phyloP scores from a whole-genome alignment of 1,140 invertebrate genomes.

The Drosophila grimshawi region DNA sequence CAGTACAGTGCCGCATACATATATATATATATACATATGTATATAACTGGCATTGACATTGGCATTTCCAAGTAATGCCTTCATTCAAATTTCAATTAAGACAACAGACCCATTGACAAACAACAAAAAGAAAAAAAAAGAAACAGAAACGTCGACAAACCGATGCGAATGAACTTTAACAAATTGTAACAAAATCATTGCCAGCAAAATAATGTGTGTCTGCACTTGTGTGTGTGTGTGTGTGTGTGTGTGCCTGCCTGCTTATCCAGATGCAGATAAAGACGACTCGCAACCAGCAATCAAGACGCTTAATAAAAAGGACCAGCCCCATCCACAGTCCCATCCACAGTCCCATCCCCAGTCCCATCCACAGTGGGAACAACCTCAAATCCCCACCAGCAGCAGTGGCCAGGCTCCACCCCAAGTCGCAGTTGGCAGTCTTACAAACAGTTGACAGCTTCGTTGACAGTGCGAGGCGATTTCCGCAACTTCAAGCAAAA shows the following conservation, averaged over 20 bases:
- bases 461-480: slow-evolving; percentile 1
- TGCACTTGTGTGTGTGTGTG: background rate
- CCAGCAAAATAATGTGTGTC: slow-evolving; percentile 9
- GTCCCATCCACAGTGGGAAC: background rate
- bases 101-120: slow-evolving; percentile 1
- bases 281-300: slow-evolving; percentile 35
- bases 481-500: slow-evolving; percentile 8
- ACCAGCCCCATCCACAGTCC: background rate
- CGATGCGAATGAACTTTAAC: slow-evolving; percentile 30
- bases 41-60: slow-evolving; percentile 4
- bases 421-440: no score
- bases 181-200: slow-evolving; percentile 24
- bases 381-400: no score
- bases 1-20: slow-evolving; percentile 9
- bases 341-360: background rate
- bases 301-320: slow-evolving; percentile 35
- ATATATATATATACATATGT: no score
- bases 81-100: slow-evolving; percentile 50
- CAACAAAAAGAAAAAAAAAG: background rate
- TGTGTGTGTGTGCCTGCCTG: no score
- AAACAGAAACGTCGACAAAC: slow-evolving; percentile 23
- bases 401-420: no score
- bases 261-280: slow-evolving; percentile 33
- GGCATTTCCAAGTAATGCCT: background rate
- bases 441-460: background rate